phyloP scores from a whole-genome alignment of 2,113 vertebrate genomes.

The Hemiprocne comata region DNA sequence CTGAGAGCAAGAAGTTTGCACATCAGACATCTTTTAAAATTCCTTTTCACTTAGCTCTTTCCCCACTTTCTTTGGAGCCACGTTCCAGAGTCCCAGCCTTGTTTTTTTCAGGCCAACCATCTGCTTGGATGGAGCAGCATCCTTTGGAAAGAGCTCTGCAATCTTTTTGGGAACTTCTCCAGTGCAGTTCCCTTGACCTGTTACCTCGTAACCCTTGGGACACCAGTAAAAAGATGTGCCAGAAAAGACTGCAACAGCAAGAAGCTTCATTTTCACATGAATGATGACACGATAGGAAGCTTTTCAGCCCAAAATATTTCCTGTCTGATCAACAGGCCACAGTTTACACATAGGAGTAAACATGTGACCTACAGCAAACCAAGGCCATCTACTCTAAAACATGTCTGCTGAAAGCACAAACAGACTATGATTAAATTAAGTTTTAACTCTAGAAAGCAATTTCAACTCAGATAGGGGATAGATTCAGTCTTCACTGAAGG shows the following conservation, averaged over 20 bases:
- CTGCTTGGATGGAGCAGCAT: neutral
- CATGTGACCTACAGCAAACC: neutral
- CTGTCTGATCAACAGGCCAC: constrained; percentile 23
- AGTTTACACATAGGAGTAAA: constrained; percentile 36
- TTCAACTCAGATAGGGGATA: neutral
- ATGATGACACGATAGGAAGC: constrained; percentile 25
- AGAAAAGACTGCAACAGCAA: neutral
- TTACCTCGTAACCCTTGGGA: neutral
- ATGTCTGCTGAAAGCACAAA: neutral
- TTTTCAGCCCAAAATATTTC: constrained; percentile 30
- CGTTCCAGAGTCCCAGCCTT: neutral
- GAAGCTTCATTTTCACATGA: constrained; percentile 42
- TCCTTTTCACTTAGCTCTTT: neutral
- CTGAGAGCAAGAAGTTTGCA: neutral
- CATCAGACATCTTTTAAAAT: neutral
- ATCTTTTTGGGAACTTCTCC: fast-evolving
- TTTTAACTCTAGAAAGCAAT: neutral
- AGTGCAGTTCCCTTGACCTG: neutral
- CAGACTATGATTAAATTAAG: neutral
- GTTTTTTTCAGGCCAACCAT: neutral
- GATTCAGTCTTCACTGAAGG: neutral
- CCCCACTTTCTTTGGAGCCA: neutral
- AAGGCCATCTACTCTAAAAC: neutral
- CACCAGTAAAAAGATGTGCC: neutral
- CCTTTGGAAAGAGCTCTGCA: neutral